Evolutionary conservation across 2,888 invertebrate genomes (phyloP), one percentile per base, ranked within the genome.

Genomic region (Calameuta idolon): DNA sequence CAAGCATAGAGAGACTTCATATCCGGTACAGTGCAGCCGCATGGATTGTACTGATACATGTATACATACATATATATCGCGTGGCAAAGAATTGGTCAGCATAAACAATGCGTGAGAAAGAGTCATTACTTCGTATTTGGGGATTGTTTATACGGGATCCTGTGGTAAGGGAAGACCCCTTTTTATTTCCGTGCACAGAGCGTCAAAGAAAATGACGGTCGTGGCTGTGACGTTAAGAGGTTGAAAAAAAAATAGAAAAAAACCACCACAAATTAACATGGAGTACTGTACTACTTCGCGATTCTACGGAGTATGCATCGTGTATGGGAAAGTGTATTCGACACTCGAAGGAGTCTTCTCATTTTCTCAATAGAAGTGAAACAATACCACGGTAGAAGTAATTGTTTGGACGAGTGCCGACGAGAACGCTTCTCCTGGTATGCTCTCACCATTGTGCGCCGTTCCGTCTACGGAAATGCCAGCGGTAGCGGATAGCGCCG

Each of bases 401-500:
- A 71, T 71, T 34, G 71, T 34, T 71, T 71, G 71, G 71, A 71
- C 31, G 71, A 71, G 71, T 71, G 71, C 71, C 71, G 71, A 71
- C 71, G 71, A 71, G 71, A 71, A 34, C 55, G 71, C 31, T 71
- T 11, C 71, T 31, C 12, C 71, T 23, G 55, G 55, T 55, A 55
- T 55, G 55, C 55, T 55, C 55, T 55, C 55, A 55, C 55, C 55
- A 55, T 55, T 55, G 55, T 55, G 23, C 23, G 55, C 9, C 55
- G 55, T 55, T 23, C 55, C 9, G 55, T 55, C 23, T 55, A 55
- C 55, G 55, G 55, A 55, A 55, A 55, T 55, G 55, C 55, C 55
- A 23, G 23, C 9, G 23, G 55, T 55, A 55, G 55, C 23, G 23
- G 55, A 55, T 55, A 55, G 55, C 55, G 23, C 37, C 1, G 4